Base-by-base conservation (phyloP, 2,113 vertebrate genomes). In the Microtus montanus region DNA sequence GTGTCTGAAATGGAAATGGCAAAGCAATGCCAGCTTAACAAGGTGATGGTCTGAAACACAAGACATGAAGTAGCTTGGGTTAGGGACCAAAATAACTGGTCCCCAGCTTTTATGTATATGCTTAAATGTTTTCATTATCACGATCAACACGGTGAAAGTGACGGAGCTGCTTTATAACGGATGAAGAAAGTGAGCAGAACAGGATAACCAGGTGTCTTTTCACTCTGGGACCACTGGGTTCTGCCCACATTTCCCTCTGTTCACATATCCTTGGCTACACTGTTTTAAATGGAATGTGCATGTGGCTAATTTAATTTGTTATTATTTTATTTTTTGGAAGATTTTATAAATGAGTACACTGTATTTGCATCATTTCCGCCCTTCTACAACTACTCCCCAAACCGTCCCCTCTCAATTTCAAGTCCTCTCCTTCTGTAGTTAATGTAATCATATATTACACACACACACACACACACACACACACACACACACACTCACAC, bases 1-100 rank as follows among this genome's bases (percentile, higher is more conserved):
- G 97, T 80, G 97, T 90, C 80, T 97, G 96, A 95, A 87, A 92
- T 97, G 93, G 92, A 89, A 97, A 97, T 86, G 97, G 93, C 90
- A 97, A 97, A 98, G 96, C 97, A 96, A 85, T 96, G 95, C 97
- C 95, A 97, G 84, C 83, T 97, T 92, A 98, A 90, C 63, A 95
- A 97, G 79, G 64, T 95, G 87, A 95, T 95, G 78, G 38, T 92
- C 96, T 97, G 97, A 96, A 84, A 95, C 96, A 80, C 75, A 96
- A 93, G 90, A 95, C 30, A 58, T 61, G 38, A 82, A 88, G 71
- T 70, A 66, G 88, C 86, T 85, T 97, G 79, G 79, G 84, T 89
- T 90, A 70, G 71, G 66, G 70, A 75, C 77, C 61, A 41, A 74
- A 89, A 47, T 75, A 85, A 71, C 10, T 80, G 78, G 66, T 28